These are phyloP conservation scores for Eptesicus fuscus DNA, from an alignment of 2,113 vertebrate genomes.

Conservation along the genomic window DNA sequence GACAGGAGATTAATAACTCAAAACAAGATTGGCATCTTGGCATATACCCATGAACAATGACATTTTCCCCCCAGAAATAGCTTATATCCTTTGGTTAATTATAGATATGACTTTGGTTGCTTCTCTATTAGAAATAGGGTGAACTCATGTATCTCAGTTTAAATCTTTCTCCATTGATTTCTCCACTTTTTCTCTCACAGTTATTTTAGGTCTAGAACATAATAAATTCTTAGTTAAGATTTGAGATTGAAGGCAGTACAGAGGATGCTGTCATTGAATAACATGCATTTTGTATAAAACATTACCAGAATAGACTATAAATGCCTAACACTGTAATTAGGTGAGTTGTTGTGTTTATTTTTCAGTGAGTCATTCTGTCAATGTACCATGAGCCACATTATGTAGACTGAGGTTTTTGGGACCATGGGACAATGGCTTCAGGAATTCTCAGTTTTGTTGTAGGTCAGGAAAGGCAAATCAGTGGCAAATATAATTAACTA, in stretches of 20 bases:
- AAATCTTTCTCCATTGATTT: background rate
- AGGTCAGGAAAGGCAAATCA: background rate
- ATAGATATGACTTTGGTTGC: background rate
- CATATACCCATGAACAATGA: background rate
- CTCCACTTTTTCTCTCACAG: background rate
- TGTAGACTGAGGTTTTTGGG: background rate
- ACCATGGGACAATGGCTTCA: background rate
- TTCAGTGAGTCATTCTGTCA: background rate
- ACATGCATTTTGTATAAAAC: background rate
- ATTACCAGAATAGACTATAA: background rate
- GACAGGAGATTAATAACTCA: background rate
- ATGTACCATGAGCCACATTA: background rate
- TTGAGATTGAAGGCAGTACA: background rate
- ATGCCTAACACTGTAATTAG: background rate
- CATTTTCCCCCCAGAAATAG: background rate
- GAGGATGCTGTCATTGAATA: background rate
- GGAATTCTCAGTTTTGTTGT: background rate
- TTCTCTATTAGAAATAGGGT: background rate
- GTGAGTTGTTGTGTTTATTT: background rate
- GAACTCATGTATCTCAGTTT: background rate
- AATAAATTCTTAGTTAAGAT: background rate
- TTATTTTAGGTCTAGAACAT: background rate
- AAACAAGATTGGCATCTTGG: background rate
- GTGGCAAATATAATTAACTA: background rate
- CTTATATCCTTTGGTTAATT: background rate